A percentile compares a stretch with the other conserved stretches of the same genome.
phyloP scores from a whole-genome alignment of 2,888 invertebrate genomes.

The Drosophila kanekoi region DNA sequence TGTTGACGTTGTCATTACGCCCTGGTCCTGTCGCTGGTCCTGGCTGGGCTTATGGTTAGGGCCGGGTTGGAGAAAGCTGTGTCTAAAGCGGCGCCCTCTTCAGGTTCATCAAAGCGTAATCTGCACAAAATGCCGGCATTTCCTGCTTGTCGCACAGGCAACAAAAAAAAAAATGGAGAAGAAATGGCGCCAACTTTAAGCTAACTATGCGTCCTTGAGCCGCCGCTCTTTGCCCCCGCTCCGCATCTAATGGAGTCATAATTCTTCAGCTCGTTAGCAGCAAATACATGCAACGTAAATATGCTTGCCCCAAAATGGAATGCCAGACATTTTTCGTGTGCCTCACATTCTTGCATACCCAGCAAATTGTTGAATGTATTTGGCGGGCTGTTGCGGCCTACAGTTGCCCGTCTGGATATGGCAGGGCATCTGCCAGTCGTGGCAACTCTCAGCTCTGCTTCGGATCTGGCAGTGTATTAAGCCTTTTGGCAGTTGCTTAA shows the following conservation, averaged over 20 bases:
- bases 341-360: conserved; percentile 65
- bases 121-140: conserved; percentile 78
- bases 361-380: conserved; percentile 8
- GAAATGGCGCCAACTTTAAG: conserved; percentile 68
- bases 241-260: conserved; percentile 75
- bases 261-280: conserved; percentile 79
- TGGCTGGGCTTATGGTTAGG: conserved; percentile 27
- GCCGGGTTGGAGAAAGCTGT: conserved; percentile 16
- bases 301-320: conserved; percentile 63
- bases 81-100: conserved; percentile 25
- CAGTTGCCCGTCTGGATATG: not conserved
- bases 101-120: conserved; percentile 78
- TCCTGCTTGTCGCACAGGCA: conserved; percentile 48
- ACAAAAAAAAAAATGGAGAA: not conserved
- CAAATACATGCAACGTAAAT: conserved; percentile 74
- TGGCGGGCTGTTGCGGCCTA: not conserved
- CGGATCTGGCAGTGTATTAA: conserved; percentile 51
- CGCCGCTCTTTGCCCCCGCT: conserved; percentile 20
- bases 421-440: conserved; percentile 2
- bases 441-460: not conserved
- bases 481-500: conserved; percentile 74
- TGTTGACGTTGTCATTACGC: conserved; percentile 77
- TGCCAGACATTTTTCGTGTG: conserved; percentile 69
- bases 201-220: conserved; percentile 62
- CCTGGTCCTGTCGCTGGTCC: conserved; percentile 35